Base-by-base conservation (phyloP, 2,113 vertebrate genomes). In the Peromyscus maniculatus region DNA sequence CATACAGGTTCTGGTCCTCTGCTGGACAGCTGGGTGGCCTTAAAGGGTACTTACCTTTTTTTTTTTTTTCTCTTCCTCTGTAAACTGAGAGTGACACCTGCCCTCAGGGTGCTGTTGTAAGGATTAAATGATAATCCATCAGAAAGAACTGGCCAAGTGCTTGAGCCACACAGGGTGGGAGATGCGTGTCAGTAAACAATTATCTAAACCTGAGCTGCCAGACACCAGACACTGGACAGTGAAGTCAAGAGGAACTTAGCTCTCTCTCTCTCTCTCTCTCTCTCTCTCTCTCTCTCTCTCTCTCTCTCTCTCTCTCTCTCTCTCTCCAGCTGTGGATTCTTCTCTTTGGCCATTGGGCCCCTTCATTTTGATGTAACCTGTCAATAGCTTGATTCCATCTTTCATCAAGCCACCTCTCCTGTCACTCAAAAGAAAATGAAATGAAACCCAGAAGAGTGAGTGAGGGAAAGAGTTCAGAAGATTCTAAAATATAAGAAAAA, bases 41-140 rank as follows among this genome's bases (percentile, higher is more conserved):
- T 82, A 22, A 19, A 12, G 33, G 15, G 17, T 49, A 74, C 43
- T 77, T 82, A 26, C 72, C n/a, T 24, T n/a, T 86, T 24, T 69
- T 87, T 39, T 62, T 75, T 52, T 5, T 24, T 74, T 84, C 74
- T n/a, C 33, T 86, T 80, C n/a, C 3, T 89, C 92, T 82, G 36
- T 39, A 91, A 88, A 66, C 64, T 49, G 33, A 8, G 33, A 62
- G 62, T 69, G 72, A 84, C 21, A 79, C 43, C 67, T 91, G 24
- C 22, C 87, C 90, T 62, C 1, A 15, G 83, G 21, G 33, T 79
- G 5, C 28, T 88, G 31, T 87, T 46, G 21, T 96, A 87, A 95
- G 84, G 43, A 79, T 84, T 93, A 95, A 71, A 33, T 88, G 43
- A n/a, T 79, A 87, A 80, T 84, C 74, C 21, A 5, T 46, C 19